Evolutionary conservation across 2,888 invertebrate genomes (phyloP).

Genomic region (Cryptus viduatorius): DNA sequence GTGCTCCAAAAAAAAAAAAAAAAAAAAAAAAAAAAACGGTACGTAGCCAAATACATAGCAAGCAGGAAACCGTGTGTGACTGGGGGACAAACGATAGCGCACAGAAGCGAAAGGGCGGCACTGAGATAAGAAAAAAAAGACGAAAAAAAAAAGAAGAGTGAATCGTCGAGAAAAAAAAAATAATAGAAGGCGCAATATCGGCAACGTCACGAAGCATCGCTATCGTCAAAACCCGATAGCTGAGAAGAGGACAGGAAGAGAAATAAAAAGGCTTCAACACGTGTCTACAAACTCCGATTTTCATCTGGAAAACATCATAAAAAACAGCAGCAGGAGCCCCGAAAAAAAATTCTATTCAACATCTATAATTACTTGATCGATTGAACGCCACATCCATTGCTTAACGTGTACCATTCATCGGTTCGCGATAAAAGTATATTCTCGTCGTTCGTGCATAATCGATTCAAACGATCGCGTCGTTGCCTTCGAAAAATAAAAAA

Average conservation of each 20-base stretch:
- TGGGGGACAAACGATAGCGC: conserved; percentile 26
- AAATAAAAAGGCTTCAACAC: conserved; percentile 11
- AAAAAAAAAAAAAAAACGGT: not conserved
- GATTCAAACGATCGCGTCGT: not conserved
- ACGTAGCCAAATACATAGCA: conserved; percentile 21
- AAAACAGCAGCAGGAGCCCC: not conserved
- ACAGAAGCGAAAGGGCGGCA: conserved; percentile 56
- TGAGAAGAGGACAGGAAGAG: not conserved
- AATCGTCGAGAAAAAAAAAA: conserved; percentile 23
- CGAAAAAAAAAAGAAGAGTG: conserved; percentile 30
- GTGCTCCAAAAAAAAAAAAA: not conserved
- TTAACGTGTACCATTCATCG: not conserved
- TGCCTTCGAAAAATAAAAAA: not conserved
- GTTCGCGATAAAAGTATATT: not conserved
- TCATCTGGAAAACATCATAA: conserved; percentile 10
- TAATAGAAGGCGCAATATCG: conserved; percentile 13
- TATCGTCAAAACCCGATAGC: conserved; percentile 6
- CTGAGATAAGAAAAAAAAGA: conserved; percentile 52
- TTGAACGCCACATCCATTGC: conserved; percentile 28
- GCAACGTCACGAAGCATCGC: conserved; percentile 6
- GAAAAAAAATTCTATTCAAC: not conserved
- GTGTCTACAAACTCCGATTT: not conserved
- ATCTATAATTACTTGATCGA: not conserved
- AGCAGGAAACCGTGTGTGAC: conserved; percentile 36
- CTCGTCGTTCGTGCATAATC: not conserved